Evolutionary conservation across 1,140 invertebrate species (phyloP), one percentile per base, ranked within the genome.

Genomic region (Habropoda laboriosa): DNA sequence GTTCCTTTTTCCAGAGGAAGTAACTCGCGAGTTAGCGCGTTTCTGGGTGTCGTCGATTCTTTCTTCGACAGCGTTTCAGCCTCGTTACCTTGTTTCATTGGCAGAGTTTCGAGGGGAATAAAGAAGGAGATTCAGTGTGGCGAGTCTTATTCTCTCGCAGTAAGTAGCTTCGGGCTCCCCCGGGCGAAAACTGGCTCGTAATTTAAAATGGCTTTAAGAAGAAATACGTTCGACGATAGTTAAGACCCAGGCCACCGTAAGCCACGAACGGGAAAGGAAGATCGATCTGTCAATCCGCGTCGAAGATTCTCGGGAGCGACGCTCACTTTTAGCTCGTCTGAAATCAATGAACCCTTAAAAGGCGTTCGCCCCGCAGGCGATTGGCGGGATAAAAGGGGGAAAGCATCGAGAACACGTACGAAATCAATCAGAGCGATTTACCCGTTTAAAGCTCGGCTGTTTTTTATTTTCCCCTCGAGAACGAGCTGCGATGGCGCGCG

Each of bases 131-230:
- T 79, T 60, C 38, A 55, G 47, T 32, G 49, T 72, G 32, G 66
- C 66, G 45, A 73, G 67, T 79, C 74, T 71, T 53, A 75, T 74
- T 30, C 45, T 80, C 70, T 57, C 47, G 49, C 27, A 73, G 35
- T 40, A 35, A 57, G 66, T 45, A 32, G 13, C 40, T n/a, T 27
- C 21, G 13, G 6, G 16, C 27, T 47, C 66, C 32, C 7, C 2
- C 7, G 24, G 35, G 53, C 51, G 73, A 70, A 24, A 51, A 66
- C 32, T 57, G 45, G 38, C 40, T 67, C 40, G 47, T 76, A 77
- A 86, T 85, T 81, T 85, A 58, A 68, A 51, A 27, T 27, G 57
- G 38, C 64, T 77, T 74, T 38, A 58, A 74, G 35, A 47, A 74
- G 63, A 71, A 78, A 55, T 60, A 64, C 49, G 42, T 71, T 72